Conservation (phyloP, 2,888 invertebrate genomes). For the Pemphredon lugubris region DNA sequence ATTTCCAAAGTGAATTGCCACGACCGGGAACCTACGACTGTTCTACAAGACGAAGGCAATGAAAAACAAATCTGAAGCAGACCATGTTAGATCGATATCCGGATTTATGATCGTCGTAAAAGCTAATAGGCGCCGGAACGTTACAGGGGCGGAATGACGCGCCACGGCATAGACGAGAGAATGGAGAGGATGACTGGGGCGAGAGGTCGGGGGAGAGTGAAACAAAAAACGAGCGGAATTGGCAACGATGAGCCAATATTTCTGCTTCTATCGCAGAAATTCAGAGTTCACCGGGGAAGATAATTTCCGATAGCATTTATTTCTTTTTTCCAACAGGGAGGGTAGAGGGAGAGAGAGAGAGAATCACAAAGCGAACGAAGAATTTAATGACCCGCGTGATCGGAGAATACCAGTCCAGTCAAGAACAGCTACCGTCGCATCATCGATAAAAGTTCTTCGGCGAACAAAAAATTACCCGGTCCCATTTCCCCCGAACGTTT, state of each 20-base stretch:
- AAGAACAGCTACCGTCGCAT: too few species aligned
- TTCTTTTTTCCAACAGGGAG: too few species aligned
- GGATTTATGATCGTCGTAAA: conserved; percentile 25
- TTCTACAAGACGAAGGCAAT: background rate
- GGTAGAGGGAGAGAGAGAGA: too few species aligned
- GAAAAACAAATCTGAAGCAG: conserved; percentile 5
- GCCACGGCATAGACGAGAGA: background rate
- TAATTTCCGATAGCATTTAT: too few species aligned
- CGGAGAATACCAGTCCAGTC: too few species aligned
- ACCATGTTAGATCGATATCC: conserved; percentile 14
- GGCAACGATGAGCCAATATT: background rate
- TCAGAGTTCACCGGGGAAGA: too few species aligned
- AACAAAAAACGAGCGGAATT: background rate
- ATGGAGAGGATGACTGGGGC: background rate
- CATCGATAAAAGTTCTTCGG: too few species aligned
- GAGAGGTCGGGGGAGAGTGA: background rate
- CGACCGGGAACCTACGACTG: background rate
- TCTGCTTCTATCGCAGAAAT: background rate
- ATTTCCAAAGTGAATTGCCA: background rate
- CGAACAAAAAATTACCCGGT: too few species aligned
- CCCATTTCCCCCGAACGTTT: background rate
- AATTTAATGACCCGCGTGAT: too few species aligned
- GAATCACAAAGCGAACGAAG: too few species aligned
- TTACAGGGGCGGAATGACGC: background rate
- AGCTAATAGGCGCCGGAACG: conserved; percentile 22